These are phyloP conservation scores for Sclerurus mexicanus DNA, from an alignment of 2,113 vertebrate genomes.

Conservation along the genomic window DNA sequence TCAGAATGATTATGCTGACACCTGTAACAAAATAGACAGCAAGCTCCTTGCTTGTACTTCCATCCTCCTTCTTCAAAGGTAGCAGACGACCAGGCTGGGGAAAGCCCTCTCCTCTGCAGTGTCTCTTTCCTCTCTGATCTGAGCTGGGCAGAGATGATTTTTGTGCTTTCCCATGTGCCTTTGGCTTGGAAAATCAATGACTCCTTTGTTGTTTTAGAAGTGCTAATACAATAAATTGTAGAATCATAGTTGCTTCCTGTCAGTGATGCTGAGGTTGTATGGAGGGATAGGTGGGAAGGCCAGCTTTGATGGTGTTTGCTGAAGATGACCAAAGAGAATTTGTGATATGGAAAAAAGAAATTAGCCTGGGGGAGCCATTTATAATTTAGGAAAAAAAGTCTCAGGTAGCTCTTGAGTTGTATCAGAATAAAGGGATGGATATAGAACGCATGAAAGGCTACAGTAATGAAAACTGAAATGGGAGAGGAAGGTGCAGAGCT, in stretches of 20 bases:
- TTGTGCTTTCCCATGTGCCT: neutral
- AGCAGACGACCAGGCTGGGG: neutral
- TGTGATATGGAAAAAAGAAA: conserved; percentile 30
- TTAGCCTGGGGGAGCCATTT: conserved; percentile 36
- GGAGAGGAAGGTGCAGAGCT: neutral
- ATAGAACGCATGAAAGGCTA: neutral
- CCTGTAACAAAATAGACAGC: neutral
- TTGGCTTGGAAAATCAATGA: conserved; percentile 28
- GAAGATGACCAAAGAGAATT: conserved; percentile 60
- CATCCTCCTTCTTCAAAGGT: neutral
- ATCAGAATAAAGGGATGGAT: neutral
- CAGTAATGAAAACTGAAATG: neutral
- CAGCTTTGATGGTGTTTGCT: conserved; percentile 53
- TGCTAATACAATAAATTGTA: conserved; percentile 21
- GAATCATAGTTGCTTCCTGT: neutral
- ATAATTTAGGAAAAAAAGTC: conserved; percentile 42
- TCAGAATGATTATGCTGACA: neutral
- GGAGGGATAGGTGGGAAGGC: neutral
- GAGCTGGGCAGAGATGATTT: neutral
- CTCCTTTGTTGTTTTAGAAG: conserved; percentile 39
- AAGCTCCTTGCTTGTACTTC: neutral
- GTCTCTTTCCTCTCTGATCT: neutral
- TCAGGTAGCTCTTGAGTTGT: conserved; percentile 29
- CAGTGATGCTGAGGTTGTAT: neutral
- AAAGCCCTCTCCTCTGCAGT: neutral